A percentile compares a stretch with the other conserved stretches of the same genome.
Evolutionary conservation across 2,113 vertebrate genomes (phyloP).

Genomic region (Tyrannus savana): DNA sequence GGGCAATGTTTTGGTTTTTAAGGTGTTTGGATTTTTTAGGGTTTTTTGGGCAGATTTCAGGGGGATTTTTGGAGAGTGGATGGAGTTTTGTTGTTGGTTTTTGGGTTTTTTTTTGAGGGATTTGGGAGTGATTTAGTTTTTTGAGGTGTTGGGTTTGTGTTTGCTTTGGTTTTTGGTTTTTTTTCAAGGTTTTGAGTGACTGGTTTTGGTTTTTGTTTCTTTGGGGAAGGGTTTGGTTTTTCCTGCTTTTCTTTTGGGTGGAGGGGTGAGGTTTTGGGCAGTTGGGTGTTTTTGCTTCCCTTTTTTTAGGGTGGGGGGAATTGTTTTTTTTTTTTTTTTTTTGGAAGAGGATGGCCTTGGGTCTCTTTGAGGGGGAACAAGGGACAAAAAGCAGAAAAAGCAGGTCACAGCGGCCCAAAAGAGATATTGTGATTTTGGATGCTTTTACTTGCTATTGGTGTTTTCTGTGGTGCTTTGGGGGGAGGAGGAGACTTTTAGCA

Average conservation of each 20-base stretch:
- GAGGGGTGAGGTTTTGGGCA: accelerated
- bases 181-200: background rate
- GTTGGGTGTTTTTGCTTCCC: background rate
- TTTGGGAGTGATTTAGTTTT: background rate
- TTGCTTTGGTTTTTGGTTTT: background rate
- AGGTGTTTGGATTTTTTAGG: background rate
- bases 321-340: background rate
- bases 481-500: background rate
- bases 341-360: accelerated
- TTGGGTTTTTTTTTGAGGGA: background rate
- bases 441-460: background rate
- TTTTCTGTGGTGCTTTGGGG: background rate
- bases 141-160: background rate
- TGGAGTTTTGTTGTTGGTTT: background rate
- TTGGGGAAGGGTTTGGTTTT: too few relatives aligned
- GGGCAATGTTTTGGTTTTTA: background rate
- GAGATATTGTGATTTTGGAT: background rate
- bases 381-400: background rate
- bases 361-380: background rate
- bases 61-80: background rate
- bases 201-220: background rate
- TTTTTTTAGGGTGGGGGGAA: background rate
- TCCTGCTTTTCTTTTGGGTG: accelerated
- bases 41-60: background rate
- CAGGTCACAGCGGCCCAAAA: background rate